Conservation (phyloP, 1,140 invertebrate species). For the Cyphomyrmex costatus region DNA sequence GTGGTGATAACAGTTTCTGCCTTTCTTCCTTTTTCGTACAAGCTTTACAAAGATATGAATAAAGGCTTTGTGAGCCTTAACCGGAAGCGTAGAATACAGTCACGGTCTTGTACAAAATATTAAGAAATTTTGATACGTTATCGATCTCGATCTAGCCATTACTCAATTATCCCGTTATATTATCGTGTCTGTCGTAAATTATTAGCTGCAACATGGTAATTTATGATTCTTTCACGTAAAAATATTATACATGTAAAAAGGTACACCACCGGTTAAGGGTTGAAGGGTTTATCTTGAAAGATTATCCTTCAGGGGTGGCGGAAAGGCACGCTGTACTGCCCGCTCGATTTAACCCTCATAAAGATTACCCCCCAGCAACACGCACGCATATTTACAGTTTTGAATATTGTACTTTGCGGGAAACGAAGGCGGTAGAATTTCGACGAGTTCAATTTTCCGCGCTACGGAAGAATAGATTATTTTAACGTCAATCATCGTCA, state of each 20-base stretch:
- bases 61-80: not conserved
- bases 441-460: not conserved
- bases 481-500: constrained; percentile 1
- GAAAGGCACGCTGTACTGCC: constrained; percentile 32
- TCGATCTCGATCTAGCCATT: not conserved
- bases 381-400: constrained; percentile 63
- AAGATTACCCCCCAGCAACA: constrained; percentile 4
- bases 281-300: constrained; percentile 24
- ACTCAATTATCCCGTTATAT: constrained; percentile 18
- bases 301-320: constrained; percentile 8
- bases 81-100: not conserved
- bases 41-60: not conserved
- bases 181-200: constrained; percentile 20
- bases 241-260: constrained; percentile 9
- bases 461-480: not conserved
- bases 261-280: not conserved
- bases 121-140: not conserved
- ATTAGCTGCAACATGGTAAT: constrained; percentile 10
- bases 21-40: not conserved
- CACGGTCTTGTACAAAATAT: not conserved
- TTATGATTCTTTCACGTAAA: constrained; percentile 24
- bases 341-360: constrained; percentile 15
- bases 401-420: constrained; percentile 50
- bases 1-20: constrained; percentile 20
- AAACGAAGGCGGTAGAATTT: not conserved